phyloP scores from a whole-genome alignment of 2,797 vertebrate species.

The Mionectes olivaceus region DNA sequence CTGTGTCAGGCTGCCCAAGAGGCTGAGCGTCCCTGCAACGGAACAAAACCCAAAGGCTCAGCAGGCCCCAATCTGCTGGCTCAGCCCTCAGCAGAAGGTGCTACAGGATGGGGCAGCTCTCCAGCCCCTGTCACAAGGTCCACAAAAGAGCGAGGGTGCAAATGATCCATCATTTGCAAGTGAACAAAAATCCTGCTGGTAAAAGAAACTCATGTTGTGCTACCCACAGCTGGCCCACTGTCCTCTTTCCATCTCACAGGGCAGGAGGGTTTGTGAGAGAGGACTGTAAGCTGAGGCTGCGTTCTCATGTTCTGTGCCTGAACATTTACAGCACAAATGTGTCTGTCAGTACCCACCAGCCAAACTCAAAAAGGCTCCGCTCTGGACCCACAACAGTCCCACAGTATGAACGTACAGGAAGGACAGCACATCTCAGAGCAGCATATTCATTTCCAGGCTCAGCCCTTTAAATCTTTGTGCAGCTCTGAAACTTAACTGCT shows the following conservation, averaged over 20 bases:
- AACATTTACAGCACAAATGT: background rate
- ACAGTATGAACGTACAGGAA: fast-evolving
- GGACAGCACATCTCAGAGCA: background rate
- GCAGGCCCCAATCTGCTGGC: background rate
- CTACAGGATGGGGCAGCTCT: background rate
- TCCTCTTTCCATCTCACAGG: background rate
- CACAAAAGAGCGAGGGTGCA: background rate
- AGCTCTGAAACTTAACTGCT: background rate
- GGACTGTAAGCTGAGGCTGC: fast-evolving
- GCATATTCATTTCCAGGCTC: background rate
- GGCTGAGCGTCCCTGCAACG: background rate
- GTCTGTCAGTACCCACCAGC: fast-evolving
- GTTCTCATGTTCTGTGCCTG: fast-evolving
- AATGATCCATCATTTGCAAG: fast-evolving
- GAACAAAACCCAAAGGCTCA: background rate
- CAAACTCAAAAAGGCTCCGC: background rate
- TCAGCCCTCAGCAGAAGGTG: background rate
- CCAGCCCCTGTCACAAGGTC: background rate
- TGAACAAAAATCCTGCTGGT: background rate
- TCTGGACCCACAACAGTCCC: background rate
- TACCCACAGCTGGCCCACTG: background rate
- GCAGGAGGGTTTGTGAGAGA: background rate
- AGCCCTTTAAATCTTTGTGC: background rate
- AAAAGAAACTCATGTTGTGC: background rate
- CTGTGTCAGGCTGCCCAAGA: fast-evolving